Conservation (phyloP, 2,113 vertebrate species). For the pig (Sus scrofa) region T2T-Sscrofa CM000813.6:103456001-103456500, state of each 20-base stretch:
- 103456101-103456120: background rate
- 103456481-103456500: background rate
- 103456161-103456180: background rate
- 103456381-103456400: background rate
- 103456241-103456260: background rate
- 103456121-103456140: background rate
- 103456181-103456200: background rate
- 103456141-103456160: background rate
- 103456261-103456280: background rate
- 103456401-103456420: background rate
- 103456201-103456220: background rate
- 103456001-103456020: background rate
- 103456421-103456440: background rate
- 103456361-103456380: background rate
- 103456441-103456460: background rate
- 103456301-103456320: background rate
- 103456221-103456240: background rate
- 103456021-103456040: background rate
- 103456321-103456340: constrained; percentile 24
- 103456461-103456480: background rate
- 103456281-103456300: background rate
- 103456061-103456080: background rate
- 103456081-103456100: background rate
- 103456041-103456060: background rate
- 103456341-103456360: background rate